These are phyloP conservation scores for Riparia riparia DNA, from an alignment of 2,113 vertebrate species.

Conservation along the genomic window DNA sequence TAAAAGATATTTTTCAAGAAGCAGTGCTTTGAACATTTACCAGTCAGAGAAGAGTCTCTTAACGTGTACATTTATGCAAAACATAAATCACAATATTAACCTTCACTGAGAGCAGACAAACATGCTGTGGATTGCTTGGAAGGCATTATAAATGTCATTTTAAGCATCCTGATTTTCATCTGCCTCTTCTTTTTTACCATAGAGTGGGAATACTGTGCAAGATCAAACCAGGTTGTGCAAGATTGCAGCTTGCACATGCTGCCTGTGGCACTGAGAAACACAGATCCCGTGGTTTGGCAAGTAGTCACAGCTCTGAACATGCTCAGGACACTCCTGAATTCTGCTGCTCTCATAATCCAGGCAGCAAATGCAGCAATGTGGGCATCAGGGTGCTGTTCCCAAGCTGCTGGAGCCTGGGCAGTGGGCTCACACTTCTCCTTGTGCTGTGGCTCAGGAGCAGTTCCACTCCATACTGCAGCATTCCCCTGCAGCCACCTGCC, in stretches of 20 bases:
- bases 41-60: neutral
- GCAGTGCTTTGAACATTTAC: neutral
- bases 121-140: neutral
- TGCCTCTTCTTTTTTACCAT: neutral
- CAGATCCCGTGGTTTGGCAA: neutral
- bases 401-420: neutral
- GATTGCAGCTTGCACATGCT: neutral
- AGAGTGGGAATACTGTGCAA: neutral
- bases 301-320: neutral
- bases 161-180: neutral
- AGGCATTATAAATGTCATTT: neutral
- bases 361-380: neutral
- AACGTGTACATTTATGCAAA: neutral
- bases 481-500: neutral
- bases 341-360: neutral
- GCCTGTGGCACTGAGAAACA: fast-evolving
- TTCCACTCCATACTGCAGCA: fast-evolving
- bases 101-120: neutral
- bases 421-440: fast-evolving
- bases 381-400: neutral
- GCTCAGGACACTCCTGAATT: neutral
- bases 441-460: fast-evolving
- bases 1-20: neutral
- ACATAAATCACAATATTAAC: neutral
- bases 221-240: neutral